These are phyloP conservation scores for Cichladusa arquata DNA, from an alignment of 2,113 vertebrate species.

Conservation along the genomic window DNA sequence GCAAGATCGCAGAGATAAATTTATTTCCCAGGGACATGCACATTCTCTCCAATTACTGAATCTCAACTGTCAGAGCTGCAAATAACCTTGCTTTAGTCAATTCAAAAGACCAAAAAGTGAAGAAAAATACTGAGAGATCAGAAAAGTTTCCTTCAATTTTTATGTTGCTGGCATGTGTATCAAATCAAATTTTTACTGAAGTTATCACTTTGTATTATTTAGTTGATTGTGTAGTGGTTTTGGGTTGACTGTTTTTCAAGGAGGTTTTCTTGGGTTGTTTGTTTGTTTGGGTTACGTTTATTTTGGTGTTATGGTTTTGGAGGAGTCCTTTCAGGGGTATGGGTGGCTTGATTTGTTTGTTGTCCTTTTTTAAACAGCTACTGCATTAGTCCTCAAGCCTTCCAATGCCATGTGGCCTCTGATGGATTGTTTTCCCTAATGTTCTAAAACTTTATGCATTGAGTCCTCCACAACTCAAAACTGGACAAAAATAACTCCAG, in stretches of 20 bases:
- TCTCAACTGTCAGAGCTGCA: neutral
- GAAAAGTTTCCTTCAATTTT: neutral
- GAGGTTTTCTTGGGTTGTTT: neutral
- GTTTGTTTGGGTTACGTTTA: neutral
- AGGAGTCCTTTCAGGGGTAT: neutral
- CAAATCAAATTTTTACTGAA: neutral
- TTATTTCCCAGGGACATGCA: neutral
- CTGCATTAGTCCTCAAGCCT: neutral
- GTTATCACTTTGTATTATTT: neutral
- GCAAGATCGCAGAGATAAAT: neutral
- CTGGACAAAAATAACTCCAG: neutral
- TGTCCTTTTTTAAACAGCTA: neutral
- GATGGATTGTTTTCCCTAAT: neutral
- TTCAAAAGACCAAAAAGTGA: neutral
- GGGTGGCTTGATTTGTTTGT: neutral
- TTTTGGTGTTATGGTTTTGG: neutral
- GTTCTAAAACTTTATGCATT: neutral
- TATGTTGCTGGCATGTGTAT: neutral
- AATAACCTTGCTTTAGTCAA: neutral
- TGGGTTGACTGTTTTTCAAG: neutral
- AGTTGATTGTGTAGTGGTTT: fast-evolving
- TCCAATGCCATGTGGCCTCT: neutral
- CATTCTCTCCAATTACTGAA: neutral
- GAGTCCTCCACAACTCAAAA: neutral
- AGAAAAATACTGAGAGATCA: neutral